These are phyloP conservation scores for Chiridota heheva DNA, from an alignment of 35 echinoderm and acorn worm species.

Conservation along the genomic window DNA sequence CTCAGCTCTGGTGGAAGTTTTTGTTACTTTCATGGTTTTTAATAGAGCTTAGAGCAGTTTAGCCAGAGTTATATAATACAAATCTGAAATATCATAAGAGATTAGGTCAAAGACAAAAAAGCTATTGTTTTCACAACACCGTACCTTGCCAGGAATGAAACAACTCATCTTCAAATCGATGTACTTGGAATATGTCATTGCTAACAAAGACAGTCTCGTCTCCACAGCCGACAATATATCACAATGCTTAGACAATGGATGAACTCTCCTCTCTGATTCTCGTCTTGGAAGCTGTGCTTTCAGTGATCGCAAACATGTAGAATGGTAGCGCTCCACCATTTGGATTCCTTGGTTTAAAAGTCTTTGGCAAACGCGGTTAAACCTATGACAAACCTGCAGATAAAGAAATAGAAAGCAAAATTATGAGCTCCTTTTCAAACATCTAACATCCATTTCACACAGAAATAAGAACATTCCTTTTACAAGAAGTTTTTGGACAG, in stretches of 20 bases:
- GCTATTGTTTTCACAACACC: constrained; percentile 1
- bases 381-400: constrained; percentile 70
- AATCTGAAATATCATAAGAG: too few relatives aligned
- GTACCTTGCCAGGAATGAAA: constrained; percentile 98
- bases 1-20: too few relatives aligned
- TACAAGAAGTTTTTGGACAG: neutral
- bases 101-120: too few relatives aligned
- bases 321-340: constrained; percentile 71
- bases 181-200: constrained; percentile 97
- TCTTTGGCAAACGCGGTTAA: constrained; percentile 78
- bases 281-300: constrained; percentile 80
- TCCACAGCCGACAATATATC: constrained; percentile 94
- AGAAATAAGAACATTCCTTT: neutral
- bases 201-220: constrained; percentile 87
- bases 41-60: too few relatives aligned
- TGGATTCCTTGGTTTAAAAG: constrained; percentile 79
- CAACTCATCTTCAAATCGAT: constrained; percentile 87
- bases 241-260: constrained; percentile 89
- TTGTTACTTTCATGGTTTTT: too few relatives aligned
- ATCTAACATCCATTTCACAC: neutral
- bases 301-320: constrained; percentile 69
- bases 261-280: constrained; percentile 83
- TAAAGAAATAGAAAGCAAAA: neutral
- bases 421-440: neutral
- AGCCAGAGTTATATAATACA: too few relatives aligned